phyloP scores from a whole-genome alignment of 2,888 invertebrate species.

The Elaeidobius kamerunicus region DNA sequence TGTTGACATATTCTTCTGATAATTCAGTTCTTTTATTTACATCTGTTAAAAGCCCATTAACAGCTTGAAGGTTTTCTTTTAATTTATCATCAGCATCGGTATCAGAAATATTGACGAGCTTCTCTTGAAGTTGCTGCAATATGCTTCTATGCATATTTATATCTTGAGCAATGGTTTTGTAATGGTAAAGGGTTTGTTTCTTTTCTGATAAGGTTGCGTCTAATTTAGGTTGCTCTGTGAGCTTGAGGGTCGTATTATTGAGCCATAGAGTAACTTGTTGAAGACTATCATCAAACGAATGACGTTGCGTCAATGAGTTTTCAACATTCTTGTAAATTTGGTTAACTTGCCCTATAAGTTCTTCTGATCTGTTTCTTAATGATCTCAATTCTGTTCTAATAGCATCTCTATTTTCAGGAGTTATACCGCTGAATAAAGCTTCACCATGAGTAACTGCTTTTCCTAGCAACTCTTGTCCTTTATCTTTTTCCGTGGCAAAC shows the following conservation, averaged over 20 bases:
- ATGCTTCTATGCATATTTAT: conserved; percentile 82
- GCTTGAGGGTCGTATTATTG: conserved; percentile 70
- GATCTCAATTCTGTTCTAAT: conserved; percentile 79
- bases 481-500: conserved; percentile 70
- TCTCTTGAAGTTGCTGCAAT: conserved; percentile 77
- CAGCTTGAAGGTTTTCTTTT: conserved; percentile 68
- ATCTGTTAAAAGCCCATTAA: conserved; percentile 64
- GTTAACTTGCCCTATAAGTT: conserved; percentile 79
- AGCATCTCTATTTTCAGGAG: conserved; percentile 81
- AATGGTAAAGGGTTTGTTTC: conserved; percentile 79
- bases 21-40: conserved; percentile 64
- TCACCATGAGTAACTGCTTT: conserved; percentile 85
- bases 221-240: conserved; percentile 67
- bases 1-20: conserved; percentile 69
- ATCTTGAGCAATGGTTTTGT: conserved; percentile 79
- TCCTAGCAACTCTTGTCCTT: conserved; percentile 74
- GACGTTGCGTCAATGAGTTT: conserved; percentile 83
- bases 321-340: conserved; percentile 84
- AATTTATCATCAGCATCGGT: conserved; percentile 75
- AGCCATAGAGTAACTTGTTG: conserved; percentile 87
- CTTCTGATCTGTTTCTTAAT: conserved; percentile 79
- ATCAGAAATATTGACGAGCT: conserved; percentile 75
- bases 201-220: conserved; percentile 84
- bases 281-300: conserved; percentile 90
- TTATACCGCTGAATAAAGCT: conserved; percentile 75